Conservation (phyloP, 2,888 invertebrate species). For the Suillia variegata region DNA sequence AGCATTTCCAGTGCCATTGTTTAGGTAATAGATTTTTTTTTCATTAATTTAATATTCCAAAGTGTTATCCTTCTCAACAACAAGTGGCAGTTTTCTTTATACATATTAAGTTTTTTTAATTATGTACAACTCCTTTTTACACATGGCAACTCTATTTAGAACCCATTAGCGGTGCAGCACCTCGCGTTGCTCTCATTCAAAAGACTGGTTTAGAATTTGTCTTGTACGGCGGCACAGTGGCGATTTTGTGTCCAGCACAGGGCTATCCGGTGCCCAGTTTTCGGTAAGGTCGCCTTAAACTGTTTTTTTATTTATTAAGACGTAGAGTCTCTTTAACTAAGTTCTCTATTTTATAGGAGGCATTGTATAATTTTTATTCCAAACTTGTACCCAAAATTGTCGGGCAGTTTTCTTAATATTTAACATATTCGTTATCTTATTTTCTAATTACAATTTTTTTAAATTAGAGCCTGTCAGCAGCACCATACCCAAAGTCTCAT, state of each 20-base stretch:
- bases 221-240: slow-evolving; percentile 50
- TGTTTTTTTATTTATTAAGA: slow-evolving; percentile 14
- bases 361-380: neutral
- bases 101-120: neutral
- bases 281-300: slow-evolving; percentile 59
- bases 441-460: too few species aligned
- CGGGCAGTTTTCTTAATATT: slow-evolving; percentile 26
- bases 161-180: slow-evolving; percentile 72
- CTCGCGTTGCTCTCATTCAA: slow-evolving; percentile 67
- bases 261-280: slow-evolving; percentile 70
- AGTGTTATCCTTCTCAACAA: neutral
- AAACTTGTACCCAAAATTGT: too few species aligned
- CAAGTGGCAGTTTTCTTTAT: neutral
- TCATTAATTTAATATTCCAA: neutral
- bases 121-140: neutral
- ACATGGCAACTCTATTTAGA: slow-evolving; percentile 63
- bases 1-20: slow-evolving; percentile 70
- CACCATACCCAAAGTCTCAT: slow-evolving; percentile 71
- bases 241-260: slow-evolving; percentile 68
- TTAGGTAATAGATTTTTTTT: slow-evolving; percentile 62
- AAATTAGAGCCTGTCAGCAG: slow-evolving; percentile 76
- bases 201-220: slow-evolving; percentile 50
- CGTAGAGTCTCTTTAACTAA: too few species aligned
- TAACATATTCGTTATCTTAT: neutral
- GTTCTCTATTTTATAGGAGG: too few species aligned